Base-by-base conservation (phyloP, 1,140 invertebrate genomes). In the Coptotermes formosanus region DNA sequence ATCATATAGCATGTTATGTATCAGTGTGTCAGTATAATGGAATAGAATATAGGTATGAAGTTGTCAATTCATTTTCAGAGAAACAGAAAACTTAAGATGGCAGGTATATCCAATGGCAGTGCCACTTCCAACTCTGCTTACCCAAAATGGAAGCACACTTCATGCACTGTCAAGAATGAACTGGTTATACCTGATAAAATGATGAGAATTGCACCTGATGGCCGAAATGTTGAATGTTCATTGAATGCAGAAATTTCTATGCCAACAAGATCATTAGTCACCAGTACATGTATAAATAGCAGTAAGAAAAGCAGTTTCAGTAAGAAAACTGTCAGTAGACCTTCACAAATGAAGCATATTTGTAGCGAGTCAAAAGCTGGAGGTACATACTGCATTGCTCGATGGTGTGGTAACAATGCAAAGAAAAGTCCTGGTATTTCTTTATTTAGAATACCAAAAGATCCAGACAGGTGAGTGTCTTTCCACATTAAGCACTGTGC, bases 351-450 rank as follows among this genome's bases (percentile, higher is more conserved):
- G 30, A 30, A 7, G 9, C 64, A 8, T 9, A n/a, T 30, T 75
- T 75, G n/a, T 25, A n/a, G 14, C n/a, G 25, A 75, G n/a, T 30
- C 64, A 75, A 83, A 83, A 83, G 11, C 25, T 83, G 38, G 82
- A 25, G 82, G 82, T 43, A 83, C 43, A 83, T 83, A 83, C 32
- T 83, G 82, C 82, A 83, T 83, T 45, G 82, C 82, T 83, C 82
- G 82, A 43, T 83, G 82, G 82, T 83, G 82, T 43, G 48, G 48
- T 52, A 83, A 83, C 38, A 45, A 44, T 44, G 48, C 43, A 44
- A 83, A 52, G 82, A 83, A 44, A 44, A 43, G 4, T 43, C 43
- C 43, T 45, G 48, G 48, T 83, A 52, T 83, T 52, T 45, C 82
- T 12, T 52, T 83, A 52, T 83, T 83, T 43, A 44, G 82, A 45